phyloP scores from a whole-genome alignment of 2,113 vertebrate species.

The Prochilodus magdalenae region DNA sequence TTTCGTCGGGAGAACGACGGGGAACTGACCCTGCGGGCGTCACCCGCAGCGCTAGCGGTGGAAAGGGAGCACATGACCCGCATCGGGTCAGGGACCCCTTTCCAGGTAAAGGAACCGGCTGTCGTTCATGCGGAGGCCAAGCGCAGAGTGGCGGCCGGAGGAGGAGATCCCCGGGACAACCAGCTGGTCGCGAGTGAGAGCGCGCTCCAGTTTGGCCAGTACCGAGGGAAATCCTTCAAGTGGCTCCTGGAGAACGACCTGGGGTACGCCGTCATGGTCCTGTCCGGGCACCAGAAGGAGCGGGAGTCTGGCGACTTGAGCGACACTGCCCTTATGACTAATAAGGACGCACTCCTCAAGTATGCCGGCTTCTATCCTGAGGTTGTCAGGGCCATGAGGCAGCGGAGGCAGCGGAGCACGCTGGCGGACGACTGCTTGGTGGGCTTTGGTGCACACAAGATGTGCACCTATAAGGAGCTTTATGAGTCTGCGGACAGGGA shows the following conservation, averaged over 20 bases:
- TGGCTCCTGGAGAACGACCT: constrained; percentile 3
- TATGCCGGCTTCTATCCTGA: not conserved
- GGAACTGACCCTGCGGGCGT: not conserved
- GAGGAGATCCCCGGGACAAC: not conserved
- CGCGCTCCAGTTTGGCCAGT: constrained; percentile 11
- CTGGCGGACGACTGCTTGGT: not conserved
- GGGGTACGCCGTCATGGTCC: constrained; percentile 12
- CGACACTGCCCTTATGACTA: not conserved
- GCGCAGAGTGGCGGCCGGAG: not conserved
- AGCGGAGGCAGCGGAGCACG: not conserved
- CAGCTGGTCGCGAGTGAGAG: not conserved
- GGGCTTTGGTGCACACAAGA: not conserved
- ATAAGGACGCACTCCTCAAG: not conserved
- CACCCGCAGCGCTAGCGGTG: not conserved
- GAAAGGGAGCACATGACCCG: not conserved
- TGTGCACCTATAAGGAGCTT: not conserved
- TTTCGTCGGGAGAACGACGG: not conserved
- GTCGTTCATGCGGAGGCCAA: not conserved
- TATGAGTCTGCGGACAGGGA: not conserved
- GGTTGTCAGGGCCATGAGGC: not conserved
- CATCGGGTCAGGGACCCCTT: not conserved
- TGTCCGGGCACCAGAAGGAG: constrained; percentile 7
- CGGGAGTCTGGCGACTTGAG: not conserved
- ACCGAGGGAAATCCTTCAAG: constrained; percentile 8
- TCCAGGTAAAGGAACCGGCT: not conserved